Evolutionary conservation across 2,888 invertebrate genomes (phyloP), one percentile per base, ranked within the genome.

Genomic region (Nomada fabriciana): DNA sequence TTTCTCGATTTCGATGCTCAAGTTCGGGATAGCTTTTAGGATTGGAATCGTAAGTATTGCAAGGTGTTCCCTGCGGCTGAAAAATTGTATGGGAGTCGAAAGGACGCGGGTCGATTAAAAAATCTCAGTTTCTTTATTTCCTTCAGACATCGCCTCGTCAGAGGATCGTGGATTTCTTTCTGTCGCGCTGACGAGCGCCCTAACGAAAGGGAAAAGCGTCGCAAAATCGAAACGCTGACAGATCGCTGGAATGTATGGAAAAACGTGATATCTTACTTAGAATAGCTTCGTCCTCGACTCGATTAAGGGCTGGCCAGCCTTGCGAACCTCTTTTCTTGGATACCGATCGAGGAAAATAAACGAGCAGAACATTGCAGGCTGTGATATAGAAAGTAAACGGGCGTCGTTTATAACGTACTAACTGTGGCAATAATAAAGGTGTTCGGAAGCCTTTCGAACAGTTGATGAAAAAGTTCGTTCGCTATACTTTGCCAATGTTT

Each of bases 171-270:
- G 83, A 76, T 74, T 68, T 80, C 76, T 70, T 78, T 74, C 69
- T 63, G 65, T 53, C 76, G 76, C 75, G 71, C 61, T 76, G 55
- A 67, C 57, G 73, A 50, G 80, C 80, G 80, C 80, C 71, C 75
- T 63, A 53, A 70, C 43, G 63, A 20, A 65, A 72, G 53, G 76
- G 63, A 61, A 61, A 57, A 72, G 57, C 71, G 70, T 85, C 80
- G 85, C 72, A 61, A 67, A 43, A 75, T 82, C 78, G 80, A 55
- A 69, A 70, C 76, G 36, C 47, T 50, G 74, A 80, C 68, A 79
- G 85, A 83, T 82, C 65, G 84, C 69, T 88, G 90, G 90, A 90
- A 91, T 89, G 90, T 89, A 74, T 68, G 77, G 47, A 36, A 18
- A 68, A 55, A 61, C 77, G 65, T 52, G 43, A 43, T 43, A 52